Evolutionary conservation across 2,113 vertebrate species (phyloP), one percentile per base, ranked within the genome.

Genomic region (Physeter macrocephalus): DNA sequence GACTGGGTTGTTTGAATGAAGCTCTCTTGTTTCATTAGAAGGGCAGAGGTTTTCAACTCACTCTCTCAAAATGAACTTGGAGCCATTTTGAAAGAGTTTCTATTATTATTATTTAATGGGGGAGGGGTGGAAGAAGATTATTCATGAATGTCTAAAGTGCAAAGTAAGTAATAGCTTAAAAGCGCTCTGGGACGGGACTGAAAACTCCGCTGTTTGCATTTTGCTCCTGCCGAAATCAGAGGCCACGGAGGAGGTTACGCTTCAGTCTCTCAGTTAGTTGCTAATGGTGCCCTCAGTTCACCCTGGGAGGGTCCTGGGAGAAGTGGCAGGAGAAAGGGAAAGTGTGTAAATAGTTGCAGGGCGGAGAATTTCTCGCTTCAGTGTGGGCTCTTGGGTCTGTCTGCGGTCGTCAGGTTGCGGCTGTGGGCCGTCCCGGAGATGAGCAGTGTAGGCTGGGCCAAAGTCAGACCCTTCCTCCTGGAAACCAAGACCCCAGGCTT

Each of bases 181-280:
- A 81, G 87, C 80, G 31, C 43, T 72, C 88, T 15, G 18, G 5
- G 43, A 82, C 4, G 7, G 72, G 95, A 49, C 90, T 69, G 74
- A 61, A 92, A 83, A 83, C 94, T 49, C 46, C 0, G 2, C n/a
- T 90, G 78, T 95, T 93, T 54, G 94, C 72, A 6, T 49, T 31
- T 49, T 31, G 49, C 36, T 71, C 0, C 0, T 41, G 83, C 91
- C 91, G 83, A 64, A 80, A 83, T 69, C 31, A 74, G 41, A 92
- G 97, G 95, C 82, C 54, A 0, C 21, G 93, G 97, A 96, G 97
- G 97, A 96, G 97, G 97, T 98, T 96, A 59, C 82, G 94, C 98
- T 98, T 95, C 93, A 86, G 59, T 90, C 84, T 82, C 0, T 98
- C 83, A 7, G 78, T 95, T 90, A 7, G 78, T 95, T 90, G 93